A percentile compares a stretch with the other conserved stretches of the same genome.
These are phyloP conservation scores for Camponotus fellah DNA, from an alignment of 2,888 invertebrate genomes.

Conservation along the genomic window DNA sequence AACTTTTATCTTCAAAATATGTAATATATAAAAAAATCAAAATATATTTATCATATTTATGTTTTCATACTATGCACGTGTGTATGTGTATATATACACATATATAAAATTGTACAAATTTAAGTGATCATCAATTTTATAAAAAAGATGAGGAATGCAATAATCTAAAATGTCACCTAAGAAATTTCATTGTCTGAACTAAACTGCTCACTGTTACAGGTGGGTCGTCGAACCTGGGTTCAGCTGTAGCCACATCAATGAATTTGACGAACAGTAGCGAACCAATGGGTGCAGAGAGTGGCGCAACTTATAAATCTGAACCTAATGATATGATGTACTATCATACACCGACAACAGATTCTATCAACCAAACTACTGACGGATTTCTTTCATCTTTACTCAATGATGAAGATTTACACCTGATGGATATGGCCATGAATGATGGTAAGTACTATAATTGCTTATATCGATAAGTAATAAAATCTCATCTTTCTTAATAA, in stretches of 20 bases:
- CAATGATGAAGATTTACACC: slow-evolving; percentile 95
- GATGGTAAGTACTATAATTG: slow-evolving; percentile 89
- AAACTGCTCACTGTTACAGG: slow-evolving; percentile 81
- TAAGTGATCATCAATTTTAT: neutral
- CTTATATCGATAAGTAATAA: neutral
- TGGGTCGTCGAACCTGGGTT: slow-evolving; percentile 89
- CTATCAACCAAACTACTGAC: slow-evolving; percentile 92
- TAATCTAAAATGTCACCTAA: slow-evolving; percentile 15
- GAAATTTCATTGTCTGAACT: slow-evolving; percentile 74
- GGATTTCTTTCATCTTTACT: slow-evolving; percentile 95
- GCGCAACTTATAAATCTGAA: slow-evolving; percentile 90
- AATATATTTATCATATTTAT: neutral
- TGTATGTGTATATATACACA: too few species aligned
- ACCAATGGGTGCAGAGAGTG: slow-evolving; percentile 88
- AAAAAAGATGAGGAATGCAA: neutral
- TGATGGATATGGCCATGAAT: slow-evolving; percentile 97
- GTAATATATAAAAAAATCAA: neutral
- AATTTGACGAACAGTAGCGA: slow-evolving; percentile 92
- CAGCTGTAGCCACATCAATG: slow-evolving; percentile 93
- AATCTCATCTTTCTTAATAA: neutral
- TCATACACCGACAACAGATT: slow-evolving; percentile 87
- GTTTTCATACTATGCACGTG: neutral
- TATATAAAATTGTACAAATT: neutral
- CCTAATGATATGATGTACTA: slow-evolving; percentile 93
- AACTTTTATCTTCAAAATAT: neutral